These are phyloP conservation scores for Propithecus perrieri DNA, from an alignment of 2,797 vertebrate species.

Conservation along the genomic window DNA sequence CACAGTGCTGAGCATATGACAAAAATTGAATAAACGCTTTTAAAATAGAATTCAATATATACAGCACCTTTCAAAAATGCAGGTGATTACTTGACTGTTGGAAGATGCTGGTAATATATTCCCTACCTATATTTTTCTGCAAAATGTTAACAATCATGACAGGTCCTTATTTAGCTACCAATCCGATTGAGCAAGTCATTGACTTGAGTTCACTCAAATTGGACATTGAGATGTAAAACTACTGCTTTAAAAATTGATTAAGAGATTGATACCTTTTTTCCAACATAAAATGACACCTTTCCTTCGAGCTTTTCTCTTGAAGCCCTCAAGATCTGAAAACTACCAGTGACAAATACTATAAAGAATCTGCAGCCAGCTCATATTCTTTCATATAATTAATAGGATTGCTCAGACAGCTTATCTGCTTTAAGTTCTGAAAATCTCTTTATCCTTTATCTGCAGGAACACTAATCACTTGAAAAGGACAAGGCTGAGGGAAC, in stretches of 20 bases:
- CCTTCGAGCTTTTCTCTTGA: conserved; percentile 38
- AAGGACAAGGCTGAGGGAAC: conserved; percentile 27
- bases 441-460: conserved; percentile 62
- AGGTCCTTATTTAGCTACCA: neutral
- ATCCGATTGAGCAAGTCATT: neutral
- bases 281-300: neutral
- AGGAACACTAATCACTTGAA: conserved; percentile 59
- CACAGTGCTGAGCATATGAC: neutral
- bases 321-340: conserved; percentile 11
- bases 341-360: neutral
- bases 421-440: conserved; percentile 62
- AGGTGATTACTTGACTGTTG: neutral
- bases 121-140: neutral
- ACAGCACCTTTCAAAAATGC: neutral
- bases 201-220: neutral
- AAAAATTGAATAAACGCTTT: neutral
- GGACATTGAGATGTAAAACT: neutral
- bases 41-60: neutral
- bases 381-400: conserved; percentile 50
- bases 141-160: neutral
- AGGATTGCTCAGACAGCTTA: conserved; percentile 58
- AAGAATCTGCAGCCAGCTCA: conserved; percentile 30
- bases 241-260: conserved; percentile 31
- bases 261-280: neutral
- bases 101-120: neutral